These are phyloP conservation scores for Tenthredo distinguenda DNA, from an alignment of 2,888 invertebrate genomes.

Conservation along the genomic window DNA sequence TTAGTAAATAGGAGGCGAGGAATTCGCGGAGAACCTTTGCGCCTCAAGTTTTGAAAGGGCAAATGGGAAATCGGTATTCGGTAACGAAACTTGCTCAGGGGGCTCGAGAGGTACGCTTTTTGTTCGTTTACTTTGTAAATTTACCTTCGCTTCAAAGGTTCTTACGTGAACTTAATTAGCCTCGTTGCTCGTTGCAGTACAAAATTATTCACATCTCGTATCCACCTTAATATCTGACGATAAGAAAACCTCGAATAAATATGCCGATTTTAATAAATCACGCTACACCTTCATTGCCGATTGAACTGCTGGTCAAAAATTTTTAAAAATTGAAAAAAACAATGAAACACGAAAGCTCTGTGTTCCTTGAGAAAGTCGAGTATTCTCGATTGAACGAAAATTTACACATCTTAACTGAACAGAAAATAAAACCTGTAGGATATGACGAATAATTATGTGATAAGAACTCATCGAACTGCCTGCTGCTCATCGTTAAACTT, in stretches of 20 bases:
- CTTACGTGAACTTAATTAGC: slow-evolving; percentile 20
- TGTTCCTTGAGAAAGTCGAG: neutral
- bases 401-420: neutral
- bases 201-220: neutral
- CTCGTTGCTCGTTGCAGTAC: neutral
- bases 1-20: slow-evolving; percentile 21
- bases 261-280: neutral
- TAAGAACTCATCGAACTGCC: neutral
- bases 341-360: too few relatives aligned
- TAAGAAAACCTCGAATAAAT: neutral
- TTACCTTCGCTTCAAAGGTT: neutral
- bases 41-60: neutral
- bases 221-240: neutral
- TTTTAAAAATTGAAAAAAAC: too few relatives aligned
- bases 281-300: neutral
- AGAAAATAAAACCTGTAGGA: too few relatives aligned
- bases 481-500: slow-evolving; percentile 21
- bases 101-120: slow-evolving; percentile 13
- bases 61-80: slow-evolving; percentile 31
- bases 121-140: slow-evolving; percentile 20
- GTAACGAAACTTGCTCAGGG: neutral
- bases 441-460: neutral
- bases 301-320: neutral
- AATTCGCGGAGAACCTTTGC: slow-evolving; percentile 16
- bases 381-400: neutral